Percentiles rank a stretch among this genome's conserved stretches.
Evolutionary conservation across 2,888 invertebrate genomes (phyloP).

Genomic region (Apotomis capreana): DNA sequence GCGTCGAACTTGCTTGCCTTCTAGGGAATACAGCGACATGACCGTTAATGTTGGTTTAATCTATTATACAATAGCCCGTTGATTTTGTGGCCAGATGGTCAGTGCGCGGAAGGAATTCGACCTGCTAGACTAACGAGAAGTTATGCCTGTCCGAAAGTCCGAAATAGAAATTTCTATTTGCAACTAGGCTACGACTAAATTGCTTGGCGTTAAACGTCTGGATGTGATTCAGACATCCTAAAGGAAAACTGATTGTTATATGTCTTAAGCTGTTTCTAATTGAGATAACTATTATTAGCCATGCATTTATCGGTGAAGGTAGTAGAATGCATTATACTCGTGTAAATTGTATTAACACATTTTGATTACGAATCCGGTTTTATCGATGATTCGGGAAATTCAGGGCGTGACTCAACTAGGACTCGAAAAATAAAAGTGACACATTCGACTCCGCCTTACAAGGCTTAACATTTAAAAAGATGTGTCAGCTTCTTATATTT

Average conservation of each 20-base stretch:
- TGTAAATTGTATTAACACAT: background rate
- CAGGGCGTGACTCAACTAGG: conserved; percentile 26
- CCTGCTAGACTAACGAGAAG: conserved; percentile 21
- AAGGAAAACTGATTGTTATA: background rate
- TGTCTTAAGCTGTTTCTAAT: too few relatives aligned
- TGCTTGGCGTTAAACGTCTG: conserved; percentile 13
- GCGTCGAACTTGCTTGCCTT: conserved; percentile 61
- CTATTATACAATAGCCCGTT: conserved; percentile 66
- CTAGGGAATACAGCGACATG: conserved; percentile 68
- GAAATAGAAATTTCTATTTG: conserved; percentile 29
- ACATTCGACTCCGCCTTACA: conserved; percentile 1
- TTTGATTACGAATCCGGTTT: conserved; percentile 7
- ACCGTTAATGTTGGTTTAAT: conserved; percentile 63
- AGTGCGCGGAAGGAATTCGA: conserved; percentile 35
- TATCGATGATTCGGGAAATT: conserved; percentile 40
- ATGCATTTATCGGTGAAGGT: too few relatives aligned
- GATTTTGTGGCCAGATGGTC: conserved; percentile 63
- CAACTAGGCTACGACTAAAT: conserved; percentile 10
- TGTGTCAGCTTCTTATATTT: background rate
- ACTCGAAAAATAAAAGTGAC: conserved; percentile 21
- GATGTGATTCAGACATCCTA: conserved; percentile 2
- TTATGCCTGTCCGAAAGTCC: conserved; percentile 17
- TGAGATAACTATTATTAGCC: too few relatives aligned
- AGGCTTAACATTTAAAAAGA: background rate
- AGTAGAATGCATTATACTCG: too few relatives aligned